Base-by-base conservation (phyloP, 2,113 vertebrate genomes). In the Cinclus mexicanus region DNA sequence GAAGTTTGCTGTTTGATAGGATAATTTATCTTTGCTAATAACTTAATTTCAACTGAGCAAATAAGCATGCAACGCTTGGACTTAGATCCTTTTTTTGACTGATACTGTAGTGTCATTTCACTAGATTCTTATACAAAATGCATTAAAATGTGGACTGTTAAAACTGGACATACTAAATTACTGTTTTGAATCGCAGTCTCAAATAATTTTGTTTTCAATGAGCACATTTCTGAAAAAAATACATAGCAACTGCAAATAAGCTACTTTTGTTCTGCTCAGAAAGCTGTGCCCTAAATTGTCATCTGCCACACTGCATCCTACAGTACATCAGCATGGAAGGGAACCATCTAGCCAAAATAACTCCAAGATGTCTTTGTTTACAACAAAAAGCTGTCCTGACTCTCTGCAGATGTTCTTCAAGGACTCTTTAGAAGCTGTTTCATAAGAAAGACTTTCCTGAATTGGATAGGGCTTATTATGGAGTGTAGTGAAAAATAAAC, bases 361-460 rank as follows among this genome's bases (percentile, higher is more conserved):
- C 70, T 67, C 61, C 35, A 52, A 29, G 37, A 55, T 6, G 6
- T 78, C 86, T 86, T 82, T 83, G 75, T 67, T 88, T 89, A 65
- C 42, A 68, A 92, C 41, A 77, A 86, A 88, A 96, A 37, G 13
- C 76, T 71, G 50, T 63, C 71, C 46, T 71, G 46, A 85, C 42
- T 77, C 55, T 68, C 39, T 33, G 78, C 80, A 77, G 75, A 74
- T 88, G 29, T 49, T 78, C 64, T 86, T 96, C 92, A 91, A 92
- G 80, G 83, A 50, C 35, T 49, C 71, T 94, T 96, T 46, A 90
- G 75, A 91, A 96, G 20, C 76, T 70, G 75, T 77, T 92, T 94
- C 52, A 86, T 90, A 96, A 95, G 68, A 79, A 47, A 92, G 31
- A 89, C 35, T 93, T 95, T 61, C 59, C 90, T 89, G 57, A 80